Evolutionary conservation across 2,113 vertebrate species (phyloP).

Genomic region (Cochlearius cochlearius): DNA sequence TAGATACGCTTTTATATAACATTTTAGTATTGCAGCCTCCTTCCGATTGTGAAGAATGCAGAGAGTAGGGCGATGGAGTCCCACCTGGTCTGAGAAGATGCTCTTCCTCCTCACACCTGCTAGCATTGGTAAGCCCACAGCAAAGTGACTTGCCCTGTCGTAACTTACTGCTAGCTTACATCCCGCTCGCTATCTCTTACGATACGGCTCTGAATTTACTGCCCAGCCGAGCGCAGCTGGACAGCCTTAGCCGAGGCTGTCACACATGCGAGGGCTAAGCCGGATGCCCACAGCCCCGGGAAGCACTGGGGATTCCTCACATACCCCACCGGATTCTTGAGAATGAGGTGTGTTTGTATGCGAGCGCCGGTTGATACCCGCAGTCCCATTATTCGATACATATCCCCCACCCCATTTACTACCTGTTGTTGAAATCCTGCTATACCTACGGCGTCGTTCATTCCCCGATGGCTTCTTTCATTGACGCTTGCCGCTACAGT

Average conservation of each 20-base stretch:
- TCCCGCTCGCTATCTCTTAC: neutral
- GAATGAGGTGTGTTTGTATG: neutral
- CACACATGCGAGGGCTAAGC: rapidly evolving
- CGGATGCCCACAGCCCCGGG: neutral
- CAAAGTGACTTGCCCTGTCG: neutral
- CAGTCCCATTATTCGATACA: neutral
- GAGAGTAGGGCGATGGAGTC: neutral
- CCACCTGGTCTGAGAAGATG: neutral
- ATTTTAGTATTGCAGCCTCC: neutral
- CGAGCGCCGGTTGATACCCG: neutral
- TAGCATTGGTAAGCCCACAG: neutral
- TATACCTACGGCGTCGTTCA: neutral
- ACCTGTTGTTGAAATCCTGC: neutral
- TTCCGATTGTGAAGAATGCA: neutral
- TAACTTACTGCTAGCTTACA: neutral
- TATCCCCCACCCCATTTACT: neutral
- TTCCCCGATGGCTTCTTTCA: neutral
- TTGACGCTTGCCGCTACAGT: neutral
- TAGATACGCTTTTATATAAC: neutral
- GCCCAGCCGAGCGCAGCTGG: rapidly evolving
- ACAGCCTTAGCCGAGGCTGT: rapidly evolving
- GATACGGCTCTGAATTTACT: neutral
- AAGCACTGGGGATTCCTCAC: neutral
- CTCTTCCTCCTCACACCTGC: neutral
- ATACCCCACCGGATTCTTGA: rapidly evolving